Base-by-base conservation (phyloP, 2,888 invertebrate species). In the Clistopyga incitator region DNA sequence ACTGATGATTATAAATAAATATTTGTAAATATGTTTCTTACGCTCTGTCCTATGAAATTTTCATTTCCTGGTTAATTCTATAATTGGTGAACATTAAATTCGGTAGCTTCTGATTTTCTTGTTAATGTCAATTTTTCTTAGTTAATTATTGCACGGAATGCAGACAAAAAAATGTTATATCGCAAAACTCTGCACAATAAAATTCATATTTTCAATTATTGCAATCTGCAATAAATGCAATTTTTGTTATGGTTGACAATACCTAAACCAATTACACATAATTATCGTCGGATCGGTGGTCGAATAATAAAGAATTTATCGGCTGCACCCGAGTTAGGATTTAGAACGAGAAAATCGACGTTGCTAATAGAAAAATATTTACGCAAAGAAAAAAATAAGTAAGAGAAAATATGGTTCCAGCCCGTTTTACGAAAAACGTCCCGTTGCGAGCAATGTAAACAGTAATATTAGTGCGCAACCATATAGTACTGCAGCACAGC, bases 401-500 rank as follows among this genome's bases (percentile, higher is more conserved):
- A 34, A n/a, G 38, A 15, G 25, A 20, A 61, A 15, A 29, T 34
- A 29, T 29, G 13, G 18, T 42, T 61, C 10, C 38, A 20, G 10
- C 20, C 20, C 20, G 64, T 42, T 59, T 6, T 29, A 18, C 10
- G 38, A 42, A 64, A 42, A 61, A 61, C 25, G 59, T 67, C 15
- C n/a, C 20, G 6, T 29, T 45, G 61, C 25, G 59, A 20, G 25
- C 54, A 78, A 68, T 47, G 70, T 50, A 70, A 70, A 70, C 18
- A 23, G 67, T 38, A 20, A 74, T 74, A 61, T 74, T 20, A 29
- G 70, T 65, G 45, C 42, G 23, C 4, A 59, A 67, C 45, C 64
- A 65, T 75, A 67, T 70, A 79, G n/a, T 52, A 59, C 56, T 59
- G 38, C 45, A 15, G 54, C 45, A 15, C 59, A 56, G 59, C 70